Evolutionary conservation across 1,140 invertebrate species (phyloP).

Genomic region (Ceratosolen solmsi): DNA sequence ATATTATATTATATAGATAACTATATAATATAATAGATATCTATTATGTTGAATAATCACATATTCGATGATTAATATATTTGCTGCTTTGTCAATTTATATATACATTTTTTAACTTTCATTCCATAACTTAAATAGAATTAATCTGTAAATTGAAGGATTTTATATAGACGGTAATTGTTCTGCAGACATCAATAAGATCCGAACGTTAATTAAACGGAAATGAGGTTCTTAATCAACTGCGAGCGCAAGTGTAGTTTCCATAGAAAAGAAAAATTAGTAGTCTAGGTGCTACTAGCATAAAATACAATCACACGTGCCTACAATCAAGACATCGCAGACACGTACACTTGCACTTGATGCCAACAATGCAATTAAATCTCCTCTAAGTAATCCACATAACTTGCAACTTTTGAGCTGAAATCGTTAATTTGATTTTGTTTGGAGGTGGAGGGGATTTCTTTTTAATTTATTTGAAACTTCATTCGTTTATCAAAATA

Average conservation of each 20-base stretch:
- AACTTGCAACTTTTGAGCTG: not conserved
- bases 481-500: not conserved
- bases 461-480: not conserved
- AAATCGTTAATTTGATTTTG: not conserved
- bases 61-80: not conserved
- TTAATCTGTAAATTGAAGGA: not conserved
- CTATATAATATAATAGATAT: no score
- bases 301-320: not conserved
- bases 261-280: not conserved
- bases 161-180: not conserved
- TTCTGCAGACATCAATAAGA: not conserved
- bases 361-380: not conserved
- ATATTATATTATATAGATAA: no score
- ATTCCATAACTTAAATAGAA: not conserved
- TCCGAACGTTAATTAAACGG: slow-evolving; percentile 16
- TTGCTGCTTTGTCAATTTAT: not conserved
- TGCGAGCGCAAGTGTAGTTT: not conserved
- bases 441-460: no score
- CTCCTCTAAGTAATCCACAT: not conserved
- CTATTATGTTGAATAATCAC: no score
- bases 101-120: not conserved
- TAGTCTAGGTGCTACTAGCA: not conserved
- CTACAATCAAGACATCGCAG: not conserved
- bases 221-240: slow-evolving; percentile 17
- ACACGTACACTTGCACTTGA: not conserved